These are phyloP conservation scores for Cariama cristata DNA, from an alignment of 2,113 vertebrate species.

Conservation along the genomic window DNA sequence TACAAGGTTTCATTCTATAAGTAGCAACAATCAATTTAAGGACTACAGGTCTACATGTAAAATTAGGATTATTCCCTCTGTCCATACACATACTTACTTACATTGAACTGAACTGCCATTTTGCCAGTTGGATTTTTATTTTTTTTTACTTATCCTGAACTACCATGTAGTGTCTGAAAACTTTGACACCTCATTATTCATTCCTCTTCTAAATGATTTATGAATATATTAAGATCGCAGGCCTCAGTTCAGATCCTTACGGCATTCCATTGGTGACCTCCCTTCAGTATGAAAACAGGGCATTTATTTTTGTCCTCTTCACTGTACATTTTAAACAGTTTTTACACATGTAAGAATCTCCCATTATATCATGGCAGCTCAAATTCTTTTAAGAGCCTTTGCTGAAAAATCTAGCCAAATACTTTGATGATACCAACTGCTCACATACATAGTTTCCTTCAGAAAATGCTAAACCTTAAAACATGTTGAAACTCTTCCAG, in stretches of 20 bases:
- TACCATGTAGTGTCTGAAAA: neutral
- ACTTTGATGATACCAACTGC: neutral
- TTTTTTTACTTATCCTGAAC: neutral
- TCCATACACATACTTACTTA: neutral
- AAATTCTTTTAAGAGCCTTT: neutral
- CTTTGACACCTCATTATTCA: slow-evolving; percentile 19
- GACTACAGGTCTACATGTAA: neutral
- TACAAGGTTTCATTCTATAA: neutral
- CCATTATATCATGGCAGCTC: neutral
- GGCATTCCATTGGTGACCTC: neutral
- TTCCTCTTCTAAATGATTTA: slow-evolving; percentile 16
- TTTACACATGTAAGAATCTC: neutral
- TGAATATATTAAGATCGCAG: slow-evolving; percentile 10
- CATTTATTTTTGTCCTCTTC: slow-evolving; percentile 33
- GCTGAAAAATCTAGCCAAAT: neutral
- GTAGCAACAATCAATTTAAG: neutral
- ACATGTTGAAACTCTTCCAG: neutral
- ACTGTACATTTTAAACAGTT: neutral
- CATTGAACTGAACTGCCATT: neutral
- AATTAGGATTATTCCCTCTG: neutral
- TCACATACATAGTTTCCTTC: neutral
- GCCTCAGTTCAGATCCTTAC: neutral
- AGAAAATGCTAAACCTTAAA: neutral
- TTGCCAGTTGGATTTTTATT: neutral
- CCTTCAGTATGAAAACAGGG: neutral